Evolutionary conservation across 2,888 invertebrate species (phyloP), one percentile per base, ranked within the genome.

Genomic region (Xanthorhoe spadicearia): DNA sequence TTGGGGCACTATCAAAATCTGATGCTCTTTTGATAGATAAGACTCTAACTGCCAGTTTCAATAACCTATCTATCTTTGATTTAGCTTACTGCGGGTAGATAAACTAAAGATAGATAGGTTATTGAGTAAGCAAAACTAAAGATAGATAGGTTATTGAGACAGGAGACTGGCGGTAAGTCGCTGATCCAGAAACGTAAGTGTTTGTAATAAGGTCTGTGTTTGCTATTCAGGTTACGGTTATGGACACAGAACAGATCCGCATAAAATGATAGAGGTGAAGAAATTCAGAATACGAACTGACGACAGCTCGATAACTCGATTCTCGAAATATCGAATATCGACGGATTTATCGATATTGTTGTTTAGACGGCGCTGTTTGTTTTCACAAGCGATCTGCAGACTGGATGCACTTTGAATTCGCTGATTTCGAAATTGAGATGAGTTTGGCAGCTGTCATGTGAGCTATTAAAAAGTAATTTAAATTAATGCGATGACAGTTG

Each of bases 261-360:
- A 23, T 52, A 23, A 23, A 32, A 35, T 52, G 52, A 60, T 52
- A 52, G 23, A 65, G 59, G 50, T 64, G 49, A 66, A 66, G 61
- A 64, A 66, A 62, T 59, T 55, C 35, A 23, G 32, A 18, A 55
- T 23, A 1, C 23, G 23, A 59, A 38, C 51, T 50, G 66, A 61
- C 50, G 69, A 69, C 66, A 70, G 70, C 55, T 63, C 61, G 58
- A 66, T 68, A 63, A 69, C 46, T 61, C 48, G 59, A 64, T 70
- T 62, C 65, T 57, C 43, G 46, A 70, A 69, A 72, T 75, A 66
- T 74, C 65, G 64, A 66, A 68, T 52, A 68, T 70, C 66, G 79
- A 78, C 72, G 69, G 75, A 79, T 79, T 79, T 79, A 83, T 80
- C 77, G 78, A 79, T 78, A 69, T 75, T 76, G 67, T 63, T 75